A percentile compares a stretch with the other conserved stretches of the same genome.
These are phyloP conservation scores for Heliopora coerulea DNA, from an alignment of 92 coral and sea anemone genomes.

Conservation along the genomic window DNA sequence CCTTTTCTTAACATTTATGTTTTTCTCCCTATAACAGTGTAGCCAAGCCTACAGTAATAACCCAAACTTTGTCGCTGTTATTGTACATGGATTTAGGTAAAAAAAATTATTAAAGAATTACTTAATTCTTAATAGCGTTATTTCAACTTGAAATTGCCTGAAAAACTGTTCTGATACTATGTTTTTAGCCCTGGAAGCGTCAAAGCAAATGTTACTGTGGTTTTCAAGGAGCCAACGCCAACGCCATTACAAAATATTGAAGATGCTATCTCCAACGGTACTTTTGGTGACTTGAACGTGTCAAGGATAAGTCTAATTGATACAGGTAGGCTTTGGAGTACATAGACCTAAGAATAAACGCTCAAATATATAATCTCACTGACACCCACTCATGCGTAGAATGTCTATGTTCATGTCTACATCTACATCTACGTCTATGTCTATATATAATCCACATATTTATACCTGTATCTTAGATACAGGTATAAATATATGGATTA, in stretches of 20 bases:
- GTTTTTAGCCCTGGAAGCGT: constrained; percentile 19
- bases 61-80: not conserved
- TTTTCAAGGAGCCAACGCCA: constrained; percentile 4
- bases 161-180: too few species aligned
- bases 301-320: not conserved
- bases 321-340: constrained; percentile 1
- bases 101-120: too few species aligned
- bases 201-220: constrained; percentile 21
- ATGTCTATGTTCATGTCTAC: not conserved
- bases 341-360: not conserved
- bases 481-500: too few species aligned
- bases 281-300: constrained; percentile 20
- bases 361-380: not conserved
- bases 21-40: not conserved
- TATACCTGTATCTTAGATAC: too few species aligned
- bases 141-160: too few species aligned
- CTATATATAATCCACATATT: too few species aligned
- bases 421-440: too few species aligned
- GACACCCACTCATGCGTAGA: not conserved
- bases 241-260: constrained; percentile 4
- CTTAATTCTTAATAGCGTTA: too few species aligned
- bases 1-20: too few species aligned
- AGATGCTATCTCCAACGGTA: constrained; percentile 23
- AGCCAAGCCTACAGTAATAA: not conserved
- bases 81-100: constrained; percentile 16